Evolutionary conservation across 2,888 invertebrate genomes (phyloP), one percentile per base, ranked within the genome.

Genomic region (Galerucella pusilla): DNA sequence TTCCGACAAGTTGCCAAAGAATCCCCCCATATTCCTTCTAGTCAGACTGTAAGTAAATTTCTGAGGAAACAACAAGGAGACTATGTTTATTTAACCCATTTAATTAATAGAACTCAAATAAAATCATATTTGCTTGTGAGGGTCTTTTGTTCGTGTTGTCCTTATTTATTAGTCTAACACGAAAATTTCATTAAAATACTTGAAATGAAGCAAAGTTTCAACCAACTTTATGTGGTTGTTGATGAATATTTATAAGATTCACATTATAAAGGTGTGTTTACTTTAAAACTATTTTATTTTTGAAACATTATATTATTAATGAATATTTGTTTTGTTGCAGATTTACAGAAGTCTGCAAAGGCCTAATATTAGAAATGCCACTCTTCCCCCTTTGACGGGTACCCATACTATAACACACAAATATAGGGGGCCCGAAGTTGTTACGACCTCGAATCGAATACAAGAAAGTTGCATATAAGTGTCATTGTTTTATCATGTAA

Each of bases 381-480:
- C 75, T 65, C 78, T 79, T 59, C 78, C 81, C 68, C 74, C 78
- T 71, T 80, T 83, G 71, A 87, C 89, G 14, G 94, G 94, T 84
- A 92, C 94, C 85, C 94, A 94, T 85, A 94, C 94, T 77, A 90
- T 94, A 75, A 94, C 94, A 77, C 94, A 94, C 84, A 94, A 94
- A 88, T 91, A 94, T 80, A 91, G 94, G 84, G 93, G 94, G 83
- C 95, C 95, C 79, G 95, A 95, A 88, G 94, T 95, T 81, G 94
- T 95, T 80, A 95, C 95, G 82, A 94, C 95, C 78, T 95, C 95
- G 80, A 95, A 95, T 90, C 92, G 94, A 85, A 95, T 95, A 89
- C 95, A 95, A 88, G 95, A 95, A 89, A 95, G 95, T 90, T 95
- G 95, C 93, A 95, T 95, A 93, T 95, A 94, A 92, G 88, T 86